phyloP scores from a whole-genome alignment of 2,797 vertebrate genomes.

The Salmo trutta region DNA sequence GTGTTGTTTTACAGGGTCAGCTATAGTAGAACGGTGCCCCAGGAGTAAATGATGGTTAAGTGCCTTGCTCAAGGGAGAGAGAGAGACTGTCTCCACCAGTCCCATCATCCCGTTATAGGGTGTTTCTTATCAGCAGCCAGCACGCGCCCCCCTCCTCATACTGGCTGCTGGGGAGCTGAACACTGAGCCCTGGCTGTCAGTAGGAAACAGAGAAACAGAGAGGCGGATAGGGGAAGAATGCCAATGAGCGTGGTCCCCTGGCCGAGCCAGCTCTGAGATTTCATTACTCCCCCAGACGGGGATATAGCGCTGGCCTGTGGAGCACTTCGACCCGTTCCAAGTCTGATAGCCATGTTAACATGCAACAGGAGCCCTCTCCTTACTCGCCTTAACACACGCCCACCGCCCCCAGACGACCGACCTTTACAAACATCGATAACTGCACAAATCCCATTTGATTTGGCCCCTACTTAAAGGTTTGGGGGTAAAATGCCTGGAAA shows the following conservation, averaged over 20 bases:
- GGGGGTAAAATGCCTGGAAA: constrained; percentile 5
- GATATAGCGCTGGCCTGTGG: constrained; percentile 35
- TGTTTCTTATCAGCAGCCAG: constrained; percentile 72
- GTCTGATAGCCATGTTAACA: constrained; percentile 43
- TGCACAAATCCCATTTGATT: constrained; percentile 43
- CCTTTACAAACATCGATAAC: constrained; percentile 40
- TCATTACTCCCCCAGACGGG: constrained; percentile 44
- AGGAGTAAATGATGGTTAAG: no score
- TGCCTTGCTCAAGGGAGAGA: neutral
- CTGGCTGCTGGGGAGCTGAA: constrained; percentile 46
- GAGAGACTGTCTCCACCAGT: constrained; percentile 18
- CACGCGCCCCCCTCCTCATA: constrained; percentile 47
- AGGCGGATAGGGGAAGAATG: constrained; percentile 63
- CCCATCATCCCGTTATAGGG: constrained; percentile 19
- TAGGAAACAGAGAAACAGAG: constrained; percentile 53
- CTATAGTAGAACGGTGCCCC: no score
- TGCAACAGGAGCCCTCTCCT: constrained; percentile 33
- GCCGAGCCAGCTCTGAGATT: constrained; percentile 35
- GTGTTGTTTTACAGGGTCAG: no score
- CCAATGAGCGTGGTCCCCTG: constrained; percentile 60
- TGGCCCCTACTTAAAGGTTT: neutral
- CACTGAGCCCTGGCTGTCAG: constrained; percentile 52
- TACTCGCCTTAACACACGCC: constrained; percentile 37
- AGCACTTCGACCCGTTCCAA: constrained; percentile 43
- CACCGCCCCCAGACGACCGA: constrained; percentile 18